Evolutionary conservation across 2,113 vertebrate genomes (phyloP).

Genomic region (Hemiprocne comata): DNA sequence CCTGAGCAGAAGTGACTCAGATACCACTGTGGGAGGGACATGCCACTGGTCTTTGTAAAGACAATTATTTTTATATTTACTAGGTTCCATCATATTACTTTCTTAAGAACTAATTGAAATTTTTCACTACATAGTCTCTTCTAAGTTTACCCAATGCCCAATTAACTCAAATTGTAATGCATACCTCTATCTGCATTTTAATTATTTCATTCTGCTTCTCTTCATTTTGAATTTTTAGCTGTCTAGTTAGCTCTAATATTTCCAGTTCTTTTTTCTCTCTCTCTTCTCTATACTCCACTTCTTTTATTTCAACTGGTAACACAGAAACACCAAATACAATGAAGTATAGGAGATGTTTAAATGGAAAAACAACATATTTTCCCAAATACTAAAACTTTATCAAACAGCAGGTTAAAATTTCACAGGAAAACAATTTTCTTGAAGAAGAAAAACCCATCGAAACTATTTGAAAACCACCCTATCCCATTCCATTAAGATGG

Average conservation of each 20-base stretch:
- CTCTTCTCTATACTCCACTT: constrained; percentile 75
- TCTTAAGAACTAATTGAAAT: neutral
- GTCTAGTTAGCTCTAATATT: constrained; percentile 82
- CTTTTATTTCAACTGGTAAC: constrained; percentile 81
- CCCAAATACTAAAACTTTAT: neutral
- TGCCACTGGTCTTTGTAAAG: neutral
- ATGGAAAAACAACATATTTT: neutral
- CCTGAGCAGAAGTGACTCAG: neutral
- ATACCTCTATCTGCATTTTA: constrained; percentile 92
- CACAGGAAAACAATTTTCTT: neutral
- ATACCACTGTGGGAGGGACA: neutral
- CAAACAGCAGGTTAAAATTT: neutral
- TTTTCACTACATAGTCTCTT: neutral
- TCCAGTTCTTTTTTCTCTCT: constrained; percentile 80
- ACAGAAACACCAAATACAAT: constrained; percentile 9
- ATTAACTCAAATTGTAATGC: neutral
- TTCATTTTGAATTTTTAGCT: constrained; percentile 84
- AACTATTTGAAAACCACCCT: neutral
- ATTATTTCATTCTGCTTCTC: constrained; percentile 89
- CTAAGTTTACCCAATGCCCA: neutral
- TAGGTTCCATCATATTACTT: neutral
- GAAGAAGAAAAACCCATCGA: neutral
- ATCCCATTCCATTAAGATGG: neutral
- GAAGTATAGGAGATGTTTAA: neutral
- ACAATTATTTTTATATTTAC: neutral